Base-by-base conservation (phyloP, 2,113 vertebrate species). In the Halichoeres trimaculatus region DNA sequence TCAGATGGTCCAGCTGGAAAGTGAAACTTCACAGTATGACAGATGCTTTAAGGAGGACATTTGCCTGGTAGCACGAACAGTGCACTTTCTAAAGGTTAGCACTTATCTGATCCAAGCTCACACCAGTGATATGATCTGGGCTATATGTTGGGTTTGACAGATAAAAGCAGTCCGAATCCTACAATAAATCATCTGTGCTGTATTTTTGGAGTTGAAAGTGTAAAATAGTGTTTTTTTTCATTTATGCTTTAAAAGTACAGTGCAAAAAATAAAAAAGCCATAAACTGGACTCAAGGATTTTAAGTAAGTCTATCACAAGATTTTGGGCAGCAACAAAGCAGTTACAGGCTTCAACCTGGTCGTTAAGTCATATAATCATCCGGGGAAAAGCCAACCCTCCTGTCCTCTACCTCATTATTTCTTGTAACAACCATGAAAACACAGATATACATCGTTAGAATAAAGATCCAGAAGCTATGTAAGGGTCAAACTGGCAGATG, bases 281-380 rank as follows among this genome's bases (percentile, higher is more conserved):
- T 50, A 0, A 45, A 12, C 12, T 3, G 35, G 41, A 26, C 50
- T 12, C 35, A n/a, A 35, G 16, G 19, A 30, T 34, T 57, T 58
- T 13, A 22, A 22, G 6, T 45, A 5, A 17, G 9, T 53, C 22
- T 45, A 13, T 48, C 30, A 54, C 12, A 61, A 26, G 24, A 54
- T 45, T 11, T 54, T 24, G 20, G 35, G 30, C 26, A 38, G 48
- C 35, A 62, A 3, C 4, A 5, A 40, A 53, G 17, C 14, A 8
- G n/a, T 70, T 71, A 43, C 40, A 24, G 14, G 45, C 36, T 43
- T 23, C 24, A 48, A 9, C 22, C n/a, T 43, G 35, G 24, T 72
- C 36, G 61, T 1, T 6, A 16, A 5, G 4, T 41, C 3, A 41
- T 13, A 41, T 13, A 30, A 35, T 11, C 14, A 51, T 16, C 53